Evolutionary conservation across 2,113 vertebrate genomes (phyloP), one percentile per base, ranked within the genome.

Genomic region (Ameiurus melas): DNA sequence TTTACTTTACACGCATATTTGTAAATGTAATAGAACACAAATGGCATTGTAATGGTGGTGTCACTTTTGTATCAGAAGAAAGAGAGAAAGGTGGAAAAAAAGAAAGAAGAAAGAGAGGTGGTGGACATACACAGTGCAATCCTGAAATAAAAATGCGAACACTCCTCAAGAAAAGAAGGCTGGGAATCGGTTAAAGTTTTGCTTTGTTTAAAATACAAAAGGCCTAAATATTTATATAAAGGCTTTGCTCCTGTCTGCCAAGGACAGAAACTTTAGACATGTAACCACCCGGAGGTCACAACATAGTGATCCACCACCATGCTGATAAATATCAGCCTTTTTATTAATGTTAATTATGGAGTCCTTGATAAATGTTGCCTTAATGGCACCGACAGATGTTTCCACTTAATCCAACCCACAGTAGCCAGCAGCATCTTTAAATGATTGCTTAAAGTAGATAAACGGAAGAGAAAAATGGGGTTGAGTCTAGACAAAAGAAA

Each of bases 301-400:
- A 5, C 1, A 16, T 19, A 83, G 80, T 25, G 80, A 83, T 27
- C 33, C 57, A 62, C 80, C 57, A 36, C 20, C 12, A 25, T 7
- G 1, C 20, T 83, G 30, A 62, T 83, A 53, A 75, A 55, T 81
- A 62, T 83, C 57, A 60, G 55, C 33, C 80, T 82, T 82, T 47
- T 81, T 82, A 82, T 36, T 82, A 60, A 36, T 82, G 80, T 25
- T 60, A 60, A 39, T 82, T 82, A 36, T 83, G 30, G 53, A 33
- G 55, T 33, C 55, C 10, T 60, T 82, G 55, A 82, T 82, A 60
- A 82, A 82, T 13, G 30, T 60, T 60, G 30, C 16, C 30, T 36
- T 82, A 82, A 36, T 33, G 19, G 19, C 80, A 39, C 20, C 1
- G 36, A 58, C 79, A 60, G 30, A 60, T 83, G 20, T 33, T 83